These are phyloP conservation scores for Syrmaticus mikado DNA, from an alignment of 2,113 vertebrate genomes.

Conservation along the genomic window DNA sequence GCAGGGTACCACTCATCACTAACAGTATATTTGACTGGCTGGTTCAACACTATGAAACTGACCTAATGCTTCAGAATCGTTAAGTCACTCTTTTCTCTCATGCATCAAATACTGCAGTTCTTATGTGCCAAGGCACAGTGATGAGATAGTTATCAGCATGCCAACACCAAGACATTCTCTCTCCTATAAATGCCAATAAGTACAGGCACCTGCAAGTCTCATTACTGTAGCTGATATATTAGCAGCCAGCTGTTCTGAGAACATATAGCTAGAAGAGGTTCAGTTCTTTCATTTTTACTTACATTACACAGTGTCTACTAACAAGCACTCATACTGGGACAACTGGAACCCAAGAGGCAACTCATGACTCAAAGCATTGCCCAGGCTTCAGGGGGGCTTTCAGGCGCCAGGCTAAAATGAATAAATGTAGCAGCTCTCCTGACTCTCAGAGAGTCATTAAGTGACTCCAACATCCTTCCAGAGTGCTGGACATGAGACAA, in stretches of 20 bases:
- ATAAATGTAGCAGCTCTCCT: not conserved
- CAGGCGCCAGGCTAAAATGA: not conserved
- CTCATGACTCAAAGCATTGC: not conserved
- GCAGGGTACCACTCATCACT: not conserved
- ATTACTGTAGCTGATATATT: not conserved
- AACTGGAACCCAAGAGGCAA: not conserved
- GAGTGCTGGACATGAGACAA: accelerated
- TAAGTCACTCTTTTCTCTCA: not conserved
- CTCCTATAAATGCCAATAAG: not conserved
- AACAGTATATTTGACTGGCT: not conserved
- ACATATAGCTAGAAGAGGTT: not conserved
- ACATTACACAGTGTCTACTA: accelerated
- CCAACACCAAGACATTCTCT: not conserved
- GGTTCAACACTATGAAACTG: not conserved
- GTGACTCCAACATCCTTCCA: not conserved
- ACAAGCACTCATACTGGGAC: not conserved
- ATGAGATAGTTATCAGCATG: not conserved
- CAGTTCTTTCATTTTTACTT: not conserved
- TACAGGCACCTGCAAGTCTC: not conserved
- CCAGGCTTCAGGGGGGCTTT: not conserved
- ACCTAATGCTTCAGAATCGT: not conserved
- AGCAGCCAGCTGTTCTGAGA: not conserved
- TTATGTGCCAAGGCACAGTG: not conserved
- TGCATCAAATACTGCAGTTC: not conserved
- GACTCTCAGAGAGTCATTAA: not conserved